phyloP scores from a whole-genome alignment of 2,113 vertebrate species.

The Nothoprocta pentlandii region DNA sequence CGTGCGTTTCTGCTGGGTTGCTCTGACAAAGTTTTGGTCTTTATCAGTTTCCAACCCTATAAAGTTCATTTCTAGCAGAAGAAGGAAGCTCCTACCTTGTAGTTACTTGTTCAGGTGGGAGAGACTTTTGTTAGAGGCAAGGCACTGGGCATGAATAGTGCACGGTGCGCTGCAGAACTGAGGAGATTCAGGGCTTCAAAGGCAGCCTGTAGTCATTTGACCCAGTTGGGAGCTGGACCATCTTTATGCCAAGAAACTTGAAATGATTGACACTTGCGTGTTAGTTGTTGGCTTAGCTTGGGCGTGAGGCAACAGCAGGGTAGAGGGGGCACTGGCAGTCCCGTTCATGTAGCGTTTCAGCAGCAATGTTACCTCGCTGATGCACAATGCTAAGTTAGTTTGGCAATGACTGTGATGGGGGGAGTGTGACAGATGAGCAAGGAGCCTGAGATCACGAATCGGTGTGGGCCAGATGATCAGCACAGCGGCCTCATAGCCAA shows the following conservation, averaged over 20 bases:
- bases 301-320: background rate
- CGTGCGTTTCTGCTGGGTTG: background rate
- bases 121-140: background rate
- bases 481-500: background rate
- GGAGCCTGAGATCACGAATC: background rate
- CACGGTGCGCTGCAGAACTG: rapidly evolving
- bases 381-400: background rate
- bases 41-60: background rate
- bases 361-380: background rate
- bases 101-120: background rate
- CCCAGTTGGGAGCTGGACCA: background rate
- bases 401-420: background rate
- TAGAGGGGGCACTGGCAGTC: background rate
- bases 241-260: slow-evolving; percentile 8
- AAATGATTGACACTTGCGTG: background rate
- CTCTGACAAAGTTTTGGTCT: background rate
- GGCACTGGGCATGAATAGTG: background rate
- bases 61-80: background rate
- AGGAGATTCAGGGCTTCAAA: background rate
- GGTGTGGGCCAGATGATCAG: too few species aligned
- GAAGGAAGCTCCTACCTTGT: background rate
- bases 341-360: background rate
- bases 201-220: background rate
- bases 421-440: background rate
- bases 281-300: slow-evolving; percentile 30